phyloP scores from a whole-genome alignment of 2,113 vertebrate genomes.

The Pseudopipra pipra region DNA sequence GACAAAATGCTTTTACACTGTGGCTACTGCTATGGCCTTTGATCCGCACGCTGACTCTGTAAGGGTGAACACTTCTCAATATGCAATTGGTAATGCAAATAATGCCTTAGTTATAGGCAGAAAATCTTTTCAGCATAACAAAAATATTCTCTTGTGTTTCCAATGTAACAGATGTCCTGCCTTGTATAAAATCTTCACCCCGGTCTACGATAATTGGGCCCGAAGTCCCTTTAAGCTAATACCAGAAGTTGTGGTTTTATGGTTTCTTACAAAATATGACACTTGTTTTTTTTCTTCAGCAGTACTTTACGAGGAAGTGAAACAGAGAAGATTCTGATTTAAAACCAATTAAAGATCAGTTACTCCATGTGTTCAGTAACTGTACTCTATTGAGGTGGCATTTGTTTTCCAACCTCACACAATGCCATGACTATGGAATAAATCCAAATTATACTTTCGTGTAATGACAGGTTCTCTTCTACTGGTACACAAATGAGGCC shows the following conservation, averaged over 20 bases:
- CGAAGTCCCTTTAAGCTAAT: neutral
- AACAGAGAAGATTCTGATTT: neutral
- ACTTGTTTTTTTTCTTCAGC: neutral
- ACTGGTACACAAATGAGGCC: neutral
- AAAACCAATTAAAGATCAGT: conserved; percentile 19
- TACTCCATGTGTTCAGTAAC: neutral
- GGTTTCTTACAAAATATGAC: neutral
- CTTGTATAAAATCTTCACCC: neutral
- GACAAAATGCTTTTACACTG: neutral
- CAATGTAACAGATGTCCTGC: neutral
- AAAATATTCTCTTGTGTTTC: neutral
- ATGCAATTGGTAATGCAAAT: neutral
- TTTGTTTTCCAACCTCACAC: neutral
- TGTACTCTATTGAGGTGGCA: neutral
- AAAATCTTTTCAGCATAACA: neutral
- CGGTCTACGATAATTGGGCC: neutral
- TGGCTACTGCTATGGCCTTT: neutral
- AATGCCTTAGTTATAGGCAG: neutral
- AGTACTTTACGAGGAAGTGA: neutral
- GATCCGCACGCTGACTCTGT: rapidly evolving
- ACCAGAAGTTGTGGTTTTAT: neutral
- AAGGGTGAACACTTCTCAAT: neutral
- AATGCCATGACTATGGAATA: neutral
- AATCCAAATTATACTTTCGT: neutral
- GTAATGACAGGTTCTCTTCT: neutral